phyloP scores from a whole-genome alignment of 2,888 invertebrate genomes.

The Gnatocerus cornutus region DNA sequence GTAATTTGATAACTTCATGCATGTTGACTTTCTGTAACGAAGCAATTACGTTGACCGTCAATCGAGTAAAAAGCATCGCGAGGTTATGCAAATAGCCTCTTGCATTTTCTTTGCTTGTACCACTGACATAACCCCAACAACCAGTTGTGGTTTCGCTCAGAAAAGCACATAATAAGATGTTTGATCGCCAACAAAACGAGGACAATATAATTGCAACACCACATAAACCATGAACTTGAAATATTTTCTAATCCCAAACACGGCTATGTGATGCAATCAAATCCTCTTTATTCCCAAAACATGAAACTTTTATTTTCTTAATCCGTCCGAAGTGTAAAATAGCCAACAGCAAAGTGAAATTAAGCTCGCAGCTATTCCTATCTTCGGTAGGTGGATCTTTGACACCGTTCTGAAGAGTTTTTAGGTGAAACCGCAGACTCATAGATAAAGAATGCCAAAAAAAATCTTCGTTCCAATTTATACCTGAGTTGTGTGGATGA shows the following conservation, averaged over 20 bases:
- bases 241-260: conserved; percentile 5
- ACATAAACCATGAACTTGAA: conserved; percentile 35
- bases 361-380: conserved; percentile 22
- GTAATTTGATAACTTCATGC: conserved; percentile 33
- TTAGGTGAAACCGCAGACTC: conserved; percentile 23
- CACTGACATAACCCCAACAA: conserved; percentile 37
- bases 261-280: conserved; percentile 17
- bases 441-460: conserved; percentile 23
- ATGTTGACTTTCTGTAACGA: conserved; percentile 40
- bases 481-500: conserved; percentile 13
- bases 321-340: conserved; percentile 10
- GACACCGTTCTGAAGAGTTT: conserved; percentile 33
- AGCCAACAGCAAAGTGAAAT: conserved; percentile 24
- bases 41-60: conserved; percentile 34
- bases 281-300: conserved; percentile 15
- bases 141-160: conserved; percentile 27
- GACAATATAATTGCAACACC: conserved; percentile 12
- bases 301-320: conserved; percentile 2
- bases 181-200: conserved; percentile 18
- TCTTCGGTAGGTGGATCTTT: conserved; percentile 31
- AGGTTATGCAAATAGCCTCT: conserved; percentile 37
- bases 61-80: conserved; percentile 7
- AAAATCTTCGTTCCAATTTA: conserved; percentile 22
- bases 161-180: conserved; percentile 25
- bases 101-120: conserved; percentile 27